Base-by-base conservation (phyloP, 64 coral and sea anemone species). In the Pocillopora verrucosa region DNA sequence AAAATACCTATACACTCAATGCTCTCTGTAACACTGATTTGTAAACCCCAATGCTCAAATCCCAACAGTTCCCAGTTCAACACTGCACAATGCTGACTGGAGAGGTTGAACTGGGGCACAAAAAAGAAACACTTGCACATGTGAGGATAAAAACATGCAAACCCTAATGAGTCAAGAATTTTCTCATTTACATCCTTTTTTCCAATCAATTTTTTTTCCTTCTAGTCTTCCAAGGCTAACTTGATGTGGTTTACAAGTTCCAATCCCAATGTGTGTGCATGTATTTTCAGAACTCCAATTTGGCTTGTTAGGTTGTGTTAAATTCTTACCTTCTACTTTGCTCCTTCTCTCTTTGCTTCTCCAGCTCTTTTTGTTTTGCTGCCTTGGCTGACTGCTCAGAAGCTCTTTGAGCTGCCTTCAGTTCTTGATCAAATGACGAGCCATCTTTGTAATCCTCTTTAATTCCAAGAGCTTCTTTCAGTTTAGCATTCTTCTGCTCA, bases 401-500 rank as follows among this genome's bases (percentile, higher is more conserved):
- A 38, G 89, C 87, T 64, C 87, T 88, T 72, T 93, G 80, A 76
- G 88, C 83, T 68, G 91, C 96, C 65, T 93, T 94, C 19, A 95
- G 30, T 91, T 98, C 96, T 75, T 98, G 96, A 60, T 95, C 90
- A 75, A 98, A 98, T 58, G 96, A 79, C 0, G 93, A 93, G 14
- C 96, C 96, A 88, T 92, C 93, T 88, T 95, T 98, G 20, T 98
- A 98, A 56, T 95, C 96, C 22, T 93, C 78, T 35, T 86, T 98
- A 80, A 98, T 98, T 16, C 93, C 96, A 59, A 98, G 91, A 37
- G 93, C 96, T 57, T 85, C 88, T 88, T 93, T 98, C 90, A 98
- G 93, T 77, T 92, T 94, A 16, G 88, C 78, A 69, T 98, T 98
- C 78, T 98, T 98, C 72, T 98, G 83, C 80, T 98, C 96, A 86